Conservation (phyloP, 1,140 invertebrate species). For the Glossosoma conforme region DNA sequence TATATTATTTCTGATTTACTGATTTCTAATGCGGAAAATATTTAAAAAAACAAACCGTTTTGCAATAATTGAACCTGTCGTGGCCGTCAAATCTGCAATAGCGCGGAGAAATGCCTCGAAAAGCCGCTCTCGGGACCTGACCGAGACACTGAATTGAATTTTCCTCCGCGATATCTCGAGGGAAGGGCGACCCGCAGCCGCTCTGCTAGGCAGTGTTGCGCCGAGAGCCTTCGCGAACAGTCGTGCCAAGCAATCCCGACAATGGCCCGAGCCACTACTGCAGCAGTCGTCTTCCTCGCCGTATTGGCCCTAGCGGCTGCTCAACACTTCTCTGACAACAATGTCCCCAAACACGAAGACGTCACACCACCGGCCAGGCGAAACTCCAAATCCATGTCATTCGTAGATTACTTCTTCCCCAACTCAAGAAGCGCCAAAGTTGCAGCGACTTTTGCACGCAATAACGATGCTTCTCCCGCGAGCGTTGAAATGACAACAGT, state of each 20-base stretch:
- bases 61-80: too few relatives aligned
- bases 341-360: too few relatives aligned
- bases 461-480: background rate
- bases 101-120: too few relatives aligned
- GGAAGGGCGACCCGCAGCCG: too few relatives aligned
- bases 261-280: conserved; percentile 40
- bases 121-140: too few relatives aligned
- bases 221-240: conserved; percentile 40
- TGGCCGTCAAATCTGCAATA: too few relatives aligned
- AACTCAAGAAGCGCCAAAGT: conserved; percentile 47
- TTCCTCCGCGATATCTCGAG: too few relatives aligned
- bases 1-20: too few relatives aligned
- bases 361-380: conserved; percentile 37
- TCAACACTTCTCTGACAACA: conserved; percentile 29
- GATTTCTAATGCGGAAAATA: too few relatives aligned
- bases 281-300: conserved; percentile 29
- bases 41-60: too few relatives aligned
- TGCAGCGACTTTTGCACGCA: conserved; percentile 7
- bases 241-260: conserved; percentile 34
- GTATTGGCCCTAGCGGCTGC: conserved; percentile 30
- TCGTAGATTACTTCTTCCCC: conserved; percentile 50
- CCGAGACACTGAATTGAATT: too few relatives aligned
- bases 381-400: conserved; percentile 43
- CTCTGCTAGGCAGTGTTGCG: conserved; percentile 34
- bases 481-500: conserved; percentile 35